Evolutionary conservation across 2,113 vertebrate genomes (phyloP).

Genomic region (Cacatua alba): DNA sequence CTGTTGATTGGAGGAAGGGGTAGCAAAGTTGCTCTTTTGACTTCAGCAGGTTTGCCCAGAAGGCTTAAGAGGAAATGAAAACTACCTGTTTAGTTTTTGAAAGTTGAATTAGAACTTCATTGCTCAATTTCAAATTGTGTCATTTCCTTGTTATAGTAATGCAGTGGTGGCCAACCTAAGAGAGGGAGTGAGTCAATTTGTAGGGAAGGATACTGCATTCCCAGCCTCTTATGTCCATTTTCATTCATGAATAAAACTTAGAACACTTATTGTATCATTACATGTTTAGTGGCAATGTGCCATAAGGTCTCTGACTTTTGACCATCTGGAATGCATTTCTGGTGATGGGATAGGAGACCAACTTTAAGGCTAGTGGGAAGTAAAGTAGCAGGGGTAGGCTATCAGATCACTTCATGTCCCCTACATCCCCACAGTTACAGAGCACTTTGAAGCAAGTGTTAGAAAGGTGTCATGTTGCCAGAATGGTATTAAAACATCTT

Average conservation of each 20-base stretch:
- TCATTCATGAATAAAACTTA: background rate
- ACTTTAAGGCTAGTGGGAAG: background rate
- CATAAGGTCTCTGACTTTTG: background rate
- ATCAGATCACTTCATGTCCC: background rate
- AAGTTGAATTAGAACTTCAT: background rate
- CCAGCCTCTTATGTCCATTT: fast-evolving
- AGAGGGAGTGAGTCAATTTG: background rate
- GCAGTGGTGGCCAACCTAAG: background rate
- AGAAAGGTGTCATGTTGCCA: background rate
- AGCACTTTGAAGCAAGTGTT: background rate
- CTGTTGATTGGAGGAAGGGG: background rate
- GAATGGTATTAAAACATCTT: background rate
- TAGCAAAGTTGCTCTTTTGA: background rate
- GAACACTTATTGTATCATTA: background rate
- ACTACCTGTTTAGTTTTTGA: background rate
- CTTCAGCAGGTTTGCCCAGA: background rate
- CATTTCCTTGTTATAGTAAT: background rate
- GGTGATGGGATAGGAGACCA: background rate
- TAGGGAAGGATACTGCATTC: background rate
- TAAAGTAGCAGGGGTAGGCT: background rate
- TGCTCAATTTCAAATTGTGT: background rate
- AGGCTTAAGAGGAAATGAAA: background rate
- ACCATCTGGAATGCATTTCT: background rate
- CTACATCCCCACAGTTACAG: background rate
- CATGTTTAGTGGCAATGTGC: background rate